Base-by-base conservation (phyloP, 2,797 vertebrate genomes). In the Hafferia zeledoni region DNA sequence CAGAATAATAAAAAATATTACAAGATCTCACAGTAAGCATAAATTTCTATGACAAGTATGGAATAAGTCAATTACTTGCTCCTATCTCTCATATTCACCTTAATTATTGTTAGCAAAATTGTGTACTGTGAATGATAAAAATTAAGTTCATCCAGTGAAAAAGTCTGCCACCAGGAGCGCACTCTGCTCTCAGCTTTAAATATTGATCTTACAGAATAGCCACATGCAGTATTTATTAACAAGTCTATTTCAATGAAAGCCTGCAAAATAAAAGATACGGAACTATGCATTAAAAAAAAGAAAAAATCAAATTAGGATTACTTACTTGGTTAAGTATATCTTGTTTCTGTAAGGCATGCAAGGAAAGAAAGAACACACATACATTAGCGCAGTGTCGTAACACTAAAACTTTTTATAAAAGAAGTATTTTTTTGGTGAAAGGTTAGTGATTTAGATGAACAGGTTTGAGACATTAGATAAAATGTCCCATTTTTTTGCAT, bases 251-350 rank as follows among this genome's bases (percentile, higher is more conserved):
- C 28, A 82, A 3, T 43, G 27, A 43, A 94, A 86, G 19, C 17
- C 49, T 77, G 68, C 6, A 80, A 93, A 95, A 79, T 41, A 55
- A 95, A 94, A 94, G 52, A 83, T 70, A 84, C 8, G 78, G 60
- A 10, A 93, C 23, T 86, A 83, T 30, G 35, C 87, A 84, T 72
- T 84, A 37, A 37, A 37, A 93, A 74, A 71, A 83, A 43, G 53
- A 87, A 90, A 53, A 94, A 64, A 88, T 70, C 85, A 85, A 96
- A 96, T 92, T 95, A 95, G 80, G 67, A 91, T 81, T 97, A 96
- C 98, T 98, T 98, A 99, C 99, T 98, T 99, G 98, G 94, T 98
- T 98, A 98, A 99, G 98, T 97, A 99, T 98, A 94, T 99, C 99
- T 97, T 98, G 98, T 97, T 99, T 99, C 99, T 99, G 96, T 60